phyloP scores from a whole-genome alignment of 2,797 vertebrate genomes.

The Lepus townsendii region DNA sequence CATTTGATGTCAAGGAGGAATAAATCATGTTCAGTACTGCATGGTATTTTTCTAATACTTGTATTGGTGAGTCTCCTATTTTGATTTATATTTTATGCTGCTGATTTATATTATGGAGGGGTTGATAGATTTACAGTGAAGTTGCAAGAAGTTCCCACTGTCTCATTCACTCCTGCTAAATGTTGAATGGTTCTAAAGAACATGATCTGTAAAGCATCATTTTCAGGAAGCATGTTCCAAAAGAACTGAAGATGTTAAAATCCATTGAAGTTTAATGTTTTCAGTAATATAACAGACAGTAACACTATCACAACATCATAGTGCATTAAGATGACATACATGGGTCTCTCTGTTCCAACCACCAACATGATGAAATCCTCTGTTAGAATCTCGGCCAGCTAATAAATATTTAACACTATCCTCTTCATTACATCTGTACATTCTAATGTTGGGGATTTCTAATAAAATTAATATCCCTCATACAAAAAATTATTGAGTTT shows the following conservation, averaged over 20 bases:
- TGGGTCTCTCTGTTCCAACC: neutral
- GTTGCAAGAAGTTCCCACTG: neutral
- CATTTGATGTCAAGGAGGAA: constrained; percentile 43
- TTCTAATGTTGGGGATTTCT: neutral
- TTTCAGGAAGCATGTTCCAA: constrained; percentile 27
- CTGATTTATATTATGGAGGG: constrained; percentile 48
- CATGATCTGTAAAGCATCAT: constrained; percentile 38
- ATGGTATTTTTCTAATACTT: constrained; percentile 42
- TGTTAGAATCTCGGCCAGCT: neutral
- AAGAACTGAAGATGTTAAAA: neutral
- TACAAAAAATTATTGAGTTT: neutral
- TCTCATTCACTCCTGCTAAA: constrained; percentile 57
- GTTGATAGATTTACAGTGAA: constrained; percentile 23
- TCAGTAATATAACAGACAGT: neutral
- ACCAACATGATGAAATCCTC: neutral
- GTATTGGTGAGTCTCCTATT: neutral
- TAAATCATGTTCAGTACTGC: constrained; percentile 22
- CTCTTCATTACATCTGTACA: neutral
- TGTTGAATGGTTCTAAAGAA: constrained; percentile 26
- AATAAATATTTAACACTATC: neutral
- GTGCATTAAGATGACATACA: neutral
- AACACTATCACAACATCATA: neutral
- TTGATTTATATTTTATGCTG: constrained; percentile 41
- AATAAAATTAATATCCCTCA: neutral
- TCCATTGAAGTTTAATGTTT: constrained; percentile 24